A percentile compares a stretch with the other conserved stretches of the same genome.
Conservation (phyloP, 1,140 invertebrate species). For the Aphelenchoides fujianensis region DNA sequence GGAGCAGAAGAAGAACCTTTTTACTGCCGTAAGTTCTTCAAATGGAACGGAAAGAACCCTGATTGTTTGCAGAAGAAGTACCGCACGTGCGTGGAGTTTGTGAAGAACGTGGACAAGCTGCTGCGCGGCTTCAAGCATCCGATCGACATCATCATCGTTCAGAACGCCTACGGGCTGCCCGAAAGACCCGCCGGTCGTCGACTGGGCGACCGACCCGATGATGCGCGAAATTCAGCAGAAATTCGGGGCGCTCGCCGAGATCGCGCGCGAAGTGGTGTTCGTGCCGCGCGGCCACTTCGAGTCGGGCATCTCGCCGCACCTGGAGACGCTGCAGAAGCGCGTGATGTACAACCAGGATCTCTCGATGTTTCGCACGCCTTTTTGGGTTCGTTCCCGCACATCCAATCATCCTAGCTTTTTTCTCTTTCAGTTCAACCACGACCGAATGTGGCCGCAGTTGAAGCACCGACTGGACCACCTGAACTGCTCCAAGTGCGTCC, state of each 20-base stretch:
- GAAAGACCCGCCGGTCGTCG: no score
- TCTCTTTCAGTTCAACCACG: not conserved
- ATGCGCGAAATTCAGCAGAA: not conserved
- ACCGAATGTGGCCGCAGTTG: not conserved
- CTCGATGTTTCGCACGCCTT: not conserved
- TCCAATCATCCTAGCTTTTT: no score
- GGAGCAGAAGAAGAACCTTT: not conserved
- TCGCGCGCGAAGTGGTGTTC: constrained; percentile 8
- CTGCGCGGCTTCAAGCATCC: not conserved
- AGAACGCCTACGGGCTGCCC: not conserved
- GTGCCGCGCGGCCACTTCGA: not conserved
- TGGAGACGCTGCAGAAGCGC: not conserved
- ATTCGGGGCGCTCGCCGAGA: not conserved
- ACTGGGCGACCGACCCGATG: no score
- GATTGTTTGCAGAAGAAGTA: not conserved
- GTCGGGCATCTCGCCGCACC: not conserved
- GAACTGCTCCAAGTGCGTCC: constrained; percentile 2
- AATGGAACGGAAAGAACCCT: not conserved
- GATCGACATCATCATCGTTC: constrained; percentile 8
- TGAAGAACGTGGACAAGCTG: not conserved
- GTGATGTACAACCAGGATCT: constrained; percentile 2
- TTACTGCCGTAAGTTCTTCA: not conserved
- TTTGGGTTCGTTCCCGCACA: not conserved
- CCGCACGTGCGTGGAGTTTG: not conserved
- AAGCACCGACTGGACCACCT: not conserved